Conservation (phyloP, 2,113 vertebrate species). For the Macquaria ambigua region DNA sequence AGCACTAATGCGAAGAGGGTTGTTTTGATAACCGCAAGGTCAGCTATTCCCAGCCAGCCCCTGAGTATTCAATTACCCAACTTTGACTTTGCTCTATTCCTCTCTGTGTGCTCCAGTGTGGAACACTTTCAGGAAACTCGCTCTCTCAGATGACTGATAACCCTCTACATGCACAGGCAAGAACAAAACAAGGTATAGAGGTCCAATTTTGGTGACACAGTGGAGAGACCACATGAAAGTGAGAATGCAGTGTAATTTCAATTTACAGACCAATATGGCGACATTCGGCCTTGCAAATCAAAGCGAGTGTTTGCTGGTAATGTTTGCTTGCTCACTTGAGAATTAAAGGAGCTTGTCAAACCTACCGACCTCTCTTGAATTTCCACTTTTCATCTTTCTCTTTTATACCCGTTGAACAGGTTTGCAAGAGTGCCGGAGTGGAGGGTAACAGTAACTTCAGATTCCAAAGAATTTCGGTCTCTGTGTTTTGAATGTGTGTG, state of each 20-base stretch:
- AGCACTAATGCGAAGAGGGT: constrained; percentile 64
- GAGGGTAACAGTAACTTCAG: constrained; percentile 11
- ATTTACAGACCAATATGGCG: neutral
- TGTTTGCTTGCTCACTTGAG: constrained; percentile 19
- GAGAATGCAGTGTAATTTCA: constrained; percentile 36
- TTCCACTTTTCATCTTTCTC: constrained; percentile 6
- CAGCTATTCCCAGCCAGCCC: constrained; percentile 80
- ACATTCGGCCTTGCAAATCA: constrained; percentile 1
- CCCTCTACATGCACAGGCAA: constrained; percentile 37
- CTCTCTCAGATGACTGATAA: constrained; percentile 51
- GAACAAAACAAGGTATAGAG: constrained; percentile 58
- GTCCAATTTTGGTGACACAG: constrained; percentile 49
- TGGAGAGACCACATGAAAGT: constrained; percentile 34
- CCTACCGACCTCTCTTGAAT: constrained; percentile 5
- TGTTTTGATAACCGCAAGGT: constrained; percentile 84
- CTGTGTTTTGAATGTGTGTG: neutral
- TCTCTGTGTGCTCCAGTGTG: constrained; percentile 51
- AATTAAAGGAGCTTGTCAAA: constrained; percentile 17
- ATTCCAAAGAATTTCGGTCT: neutral
- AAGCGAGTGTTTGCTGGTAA: constrained; percentile 24
- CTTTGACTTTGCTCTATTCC: constrained; percentile 77
- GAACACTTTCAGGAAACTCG: constrained; percentile 66
- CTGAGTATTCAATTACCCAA: constrained; percentile 81
- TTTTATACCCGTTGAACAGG: constrained; percentile 20
- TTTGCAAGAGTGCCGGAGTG: neutral